Evolutionary conservation across 2,797 vertebrate species (phyloP).

Genomic region (Alosa sapidissima): DNA sequence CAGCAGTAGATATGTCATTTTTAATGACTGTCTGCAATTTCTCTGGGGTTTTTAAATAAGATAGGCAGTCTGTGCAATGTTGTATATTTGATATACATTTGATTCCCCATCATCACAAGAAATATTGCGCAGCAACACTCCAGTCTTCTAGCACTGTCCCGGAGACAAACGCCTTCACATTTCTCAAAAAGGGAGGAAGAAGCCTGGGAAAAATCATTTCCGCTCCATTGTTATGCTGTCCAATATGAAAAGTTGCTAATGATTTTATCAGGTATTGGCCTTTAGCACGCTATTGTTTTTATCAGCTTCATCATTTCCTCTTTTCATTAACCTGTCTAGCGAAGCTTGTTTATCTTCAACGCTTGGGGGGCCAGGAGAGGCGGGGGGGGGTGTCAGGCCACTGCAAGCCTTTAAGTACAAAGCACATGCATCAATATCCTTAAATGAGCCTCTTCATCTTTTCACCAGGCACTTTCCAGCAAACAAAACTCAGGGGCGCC

Average conservation of each 20-base stretch:
- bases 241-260: slow-evolving; percentile 22
- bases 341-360: slow-evolving; percentile 4
- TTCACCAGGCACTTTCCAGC: neutral
- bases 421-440: slow-evolving; percentile 19
- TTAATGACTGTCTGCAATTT: slow-evolving; percentile 27
- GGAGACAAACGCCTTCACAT: slow-evolving; percentile 3
- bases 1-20: slow-evolving; percentile 25
- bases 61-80: neutral
- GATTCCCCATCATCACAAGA: slow-evolving; percentile 19
- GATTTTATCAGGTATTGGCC: slow-evolving; percentile 21
- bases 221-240: slow-evolving; percentile 19
- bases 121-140: neutral
- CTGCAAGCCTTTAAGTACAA: slow-evolving; percentile 2
- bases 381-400: neutral
- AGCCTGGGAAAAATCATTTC: slow-evolving; percentile 18
- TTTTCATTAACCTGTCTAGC: slow-evolving; percentile 20
- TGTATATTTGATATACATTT: neutral
- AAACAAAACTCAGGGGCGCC: neutral
- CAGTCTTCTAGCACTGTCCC: neutral
- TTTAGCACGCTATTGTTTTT: slow-evolving; percentile 14
- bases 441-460: slow-evolving; percentile 21
- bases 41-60: slow-evolving; percentile 13
- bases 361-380: neutral
- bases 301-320: slow-evolving; percentile 22
- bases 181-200: neutral